Evolutionary conservation across 2,113 vertebrate genomes (phyloP), one percentile per base, ranked within the genome.

Genomic region (Azemiops feae): DNA sequence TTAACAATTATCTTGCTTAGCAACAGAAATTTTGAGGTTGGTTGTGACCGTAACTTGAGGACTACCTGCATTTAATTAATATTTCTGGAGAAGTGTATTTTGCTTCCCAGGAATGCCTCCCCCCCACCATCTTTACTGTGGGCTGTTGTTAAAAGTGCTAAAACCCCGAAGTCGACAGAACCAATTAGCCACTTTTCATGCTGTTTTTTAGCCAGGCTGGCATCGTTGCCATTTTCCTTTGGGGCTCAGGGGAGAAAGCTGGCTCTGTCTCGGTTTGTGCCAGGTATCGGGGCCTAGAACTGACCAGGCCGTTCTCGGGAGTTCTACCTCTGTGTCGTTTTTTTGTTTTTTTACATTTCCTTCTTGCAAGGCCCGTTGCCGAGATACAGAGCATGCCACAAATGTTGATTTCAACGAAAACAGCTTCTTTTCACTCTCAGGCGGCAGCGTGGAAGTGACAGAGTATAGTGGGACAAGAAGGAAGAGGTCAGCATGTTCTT

Each of bases 341-440:
- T 95, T 23, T 81, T 81, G 4, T 50, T 50, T 50, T 50, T 50
- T 30, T 12, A n/a, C 69, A 81, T 69, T 74, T 23, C 30, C 30
- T 54, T 94, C 96, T 93, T 94, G 93, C 69, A 89, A 94, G 89
- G 87, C 87, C 91, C 30, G 95, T 96, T 97, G 97, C 97, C 92
- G 94, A 0, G 95, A 94, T 93, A 97, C 96, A 74, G 92, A 94
- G 92, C 3, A 0, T 92, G 92, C 93, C 95, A 94, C 96, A 96
- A 95, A 97, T 96, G 95, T 97, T 96, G 95, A 95, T 95, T 97
- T 96, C 95, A 95, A 95, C 88, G 96, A 96, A 91, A 93, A 94
- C 95, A 94, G 47, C 94, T 95, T 97, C 95, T 96, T 96, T 90
- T 96, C 92, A 94, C 95, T 94, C 89, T 90, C 0, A 0, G 95